Conservation (phyloP, 2,797 vertebrate genomes). For the Halcyon smyrnensis region DNA sequence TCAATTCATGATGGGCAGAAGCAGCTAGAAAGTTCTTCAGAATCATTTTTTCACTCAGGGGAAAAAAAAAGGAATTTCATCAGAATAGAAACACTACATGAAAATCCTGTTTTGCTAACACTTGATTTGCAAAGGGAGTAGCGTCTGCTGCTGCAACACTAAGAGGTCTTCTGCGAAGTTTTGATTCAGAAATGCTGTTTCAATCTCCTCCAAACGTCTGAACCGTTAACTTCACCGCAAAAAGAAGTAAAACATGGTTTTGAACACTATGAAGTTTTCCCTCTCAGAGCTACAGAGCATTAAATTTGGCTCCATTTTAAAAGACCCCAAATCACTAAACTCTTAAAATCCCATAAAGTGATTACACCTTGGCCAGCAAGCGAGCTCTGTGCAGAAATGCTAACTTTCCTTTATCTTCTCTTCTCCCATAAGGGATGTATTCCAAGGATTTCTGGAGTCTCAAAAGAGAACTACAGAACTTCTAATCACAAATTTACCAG, state of each 20-base stretch:
- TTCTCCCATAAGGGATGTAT: neutral
- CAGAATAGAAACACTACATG: neutral
- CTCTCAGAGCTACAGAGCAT: neutral
- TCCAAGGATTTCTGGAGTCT: neutral
- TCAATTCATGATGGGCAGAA: neutral
- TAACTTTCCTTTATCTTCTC: neutral
- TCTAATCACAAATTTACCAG: neutral
- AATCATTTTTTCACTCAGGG: neutral
- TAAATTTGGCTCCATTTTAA: neutral
- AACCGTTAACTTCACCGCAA: accelerated
- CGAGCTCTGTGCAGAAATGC: neutral
- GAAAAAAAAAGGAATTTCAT: neutral
- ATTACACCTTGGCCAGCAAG: neutral
- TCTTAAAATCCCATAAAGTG: neutral
- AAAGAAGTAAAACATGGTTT: neutral
- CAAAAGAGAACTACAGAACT: neutral
- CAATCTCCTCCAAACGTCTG: neutral
- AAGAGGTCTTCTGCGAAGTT: neutral
- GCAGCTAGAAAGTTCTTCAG: neutral
- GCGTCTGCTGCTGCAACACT: neutral
- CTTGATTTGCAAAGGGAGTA: neutral
- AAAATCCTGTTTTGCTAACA: neutral
- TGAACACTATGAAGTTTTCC: neutral
- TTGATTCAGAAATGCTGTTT: neutral
- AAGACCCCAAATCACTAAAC: neutral